Conservation (phyloP, 2,888 invertebrate genomes). For the Acanthosoma haemorrhoidale region DNA sequence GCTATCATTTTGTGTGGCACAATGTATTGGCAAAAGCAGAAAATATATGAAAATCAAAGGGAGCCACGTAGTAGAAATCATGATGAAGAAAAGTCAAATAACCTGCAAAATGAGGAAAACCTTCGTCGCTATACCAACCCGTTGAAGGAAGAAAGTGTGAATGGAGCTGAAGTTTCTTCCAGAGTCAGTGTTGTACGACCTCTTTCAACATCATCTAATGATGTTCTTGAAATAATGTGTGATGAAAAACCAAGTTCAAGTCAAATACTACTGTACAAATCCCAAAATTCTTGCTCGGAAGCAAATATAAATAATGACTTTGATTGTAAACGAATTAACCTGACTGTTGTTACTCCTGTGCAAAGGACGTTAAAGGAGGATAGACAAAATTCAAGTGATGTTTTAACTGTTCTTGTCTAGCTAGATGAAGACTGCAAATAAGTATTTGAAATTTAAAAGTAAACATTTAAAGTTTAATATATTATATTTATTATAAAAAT, state of each 20-base stretch:
- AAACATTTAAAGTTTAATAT: no score
- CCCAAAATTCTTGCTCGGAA: conserved; percentile 71
- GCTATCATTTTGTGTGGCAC: conserved; percentile 41
- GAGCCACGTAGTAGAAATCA: conserved; percentile 46
- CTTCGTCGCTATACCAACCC: conserved; percentile 76
- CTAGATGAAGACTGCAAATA: background rate
- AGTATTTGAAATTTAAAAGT: no score
- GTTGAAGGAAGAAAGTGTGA: conserved; percentile 53
- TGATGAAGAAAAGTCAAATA: conserved; percentile 85
- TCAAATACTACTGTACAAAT: conserved; percentile 70
- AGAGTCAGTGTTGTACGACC: conserved; percentile 49
- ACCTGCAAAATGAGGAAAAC: conserved; percentile 86
- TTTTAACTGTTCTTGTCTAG: conserved; percentile 40
- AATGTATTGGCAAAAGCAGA: conserved; percentile 55
- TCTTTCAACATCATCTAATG: conserved; percentile 50
- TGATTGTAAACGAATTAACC: conserved; percentile 66
- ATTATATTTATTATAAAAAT: no score
- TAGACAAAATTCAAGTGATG: conserved; percentile 36
- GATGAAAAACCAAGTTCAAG: conserved; percentile 50
- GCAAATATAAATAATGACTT: conserved; percentile 61
- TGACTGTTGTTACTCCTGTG: conserved; percentile 43
- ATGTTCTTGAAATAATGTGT: conserved; percentile 59
- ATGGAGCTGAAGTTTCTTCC: conserved; percentile 41
- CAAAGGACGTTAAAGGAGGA: conserved; percentile 40
- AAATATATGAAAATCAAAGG: conserved; percentile 48